Conservation (phyloP, 2,113 vertebrate genomes). For the Girardinichthys multiradiatus region DNA sequence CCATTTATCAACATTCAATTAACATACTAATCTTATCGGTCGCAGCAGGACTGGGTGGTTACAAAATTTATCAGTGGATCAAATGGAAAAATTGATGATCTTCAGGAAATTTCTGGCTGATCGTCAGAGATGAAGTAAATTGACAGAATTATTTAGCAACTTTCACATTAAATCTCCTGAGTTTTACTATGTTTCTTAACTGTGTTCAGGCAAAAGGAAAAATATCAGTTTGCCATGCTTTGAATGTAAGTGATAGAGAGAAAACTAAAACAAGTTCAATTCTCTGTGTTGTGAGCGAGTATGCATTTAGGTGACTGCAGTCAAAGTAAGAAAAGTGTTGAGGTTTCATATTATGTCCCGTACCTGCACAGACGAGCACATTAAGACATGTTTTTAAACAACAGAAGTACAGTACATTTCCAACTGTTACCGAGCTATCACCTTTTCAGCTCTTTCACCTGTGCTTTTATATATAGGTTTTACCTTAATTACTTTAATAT, state of each 20-base stretch:
- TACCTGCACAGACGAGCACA: too few relatives aligned
- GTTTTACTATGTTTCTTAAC: not conserved
- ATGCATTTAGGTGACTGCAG: too few relatives aligned
- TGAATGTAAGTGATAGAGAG: not conserved
- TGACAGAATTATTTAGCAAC: not conserved
- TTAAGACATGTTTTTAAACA: too few relatives aligned
- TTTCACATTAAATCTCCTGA: not conserved
- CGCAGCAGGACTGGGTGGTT: slow-evolving; percentile 14
- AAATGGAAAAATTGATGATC: slow-evolving; percentile 22
- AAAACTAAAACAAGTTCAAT: too few relatives aligned
- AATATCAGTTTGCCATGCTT: not conserved
- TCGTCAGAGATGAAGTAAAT: not conserved
- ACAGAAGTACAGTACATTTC: too few relatives aligned
- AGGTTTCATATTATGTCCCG: too few relatives aligned
- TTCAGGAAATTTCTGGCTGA: not conserved
- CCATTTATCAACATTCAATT: slow-evolving; percentile 51
- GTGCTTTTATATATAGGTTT: too few relatives aligned
- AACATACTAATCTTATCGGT: slow-evolving; percentile 38
- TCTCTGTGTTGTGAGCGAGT: too few relatives aligned
- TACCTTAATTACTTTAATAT: too few relatives aligned
- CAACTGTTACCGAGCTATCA: too few relatives aligned
- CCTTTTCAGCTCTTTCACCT: too few relatives aligned
- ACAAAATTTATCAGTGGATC: slow-evolving; percentile 34
- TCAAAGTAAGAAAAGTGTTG: too few relatives aligned
- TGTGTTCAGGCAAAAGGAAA: not conserved